A percentile compares a stretch with the other conserved stretches of the same genome.
Conservation (phyloP, 1,140 invertebrate genomes). For the Oreohelix idahoensis region DNA sequence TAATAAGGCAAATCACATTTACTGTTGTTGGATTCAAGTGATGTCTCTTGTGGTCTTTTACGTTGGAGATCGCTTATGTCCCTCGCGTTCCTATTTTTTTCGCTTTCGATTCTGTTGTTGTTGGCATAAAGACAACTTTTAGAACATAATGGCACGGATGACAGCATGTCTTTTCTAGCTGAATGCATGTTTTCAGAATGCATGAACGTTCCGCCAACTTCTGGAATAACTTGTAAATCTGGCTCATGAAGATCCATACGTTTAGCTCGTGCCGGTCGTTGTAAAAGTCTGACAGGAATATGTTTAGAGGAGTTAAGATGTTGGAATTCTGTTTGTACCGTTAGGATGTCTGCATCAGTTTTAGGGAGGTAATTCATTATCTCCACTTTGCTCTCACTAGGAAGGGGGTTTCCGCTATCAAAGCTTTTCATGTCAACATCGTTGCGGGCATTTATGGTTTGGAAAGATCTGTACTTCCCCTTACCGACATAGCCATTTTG, state of each 20-base stretch:
- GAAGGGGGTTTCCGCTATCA: neutral
- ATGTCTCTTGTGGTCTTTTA: neutral
- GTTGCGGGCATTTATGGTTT: neutral
- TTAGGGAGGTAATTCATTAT: neutral
- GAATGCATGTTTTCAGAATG: neutral
- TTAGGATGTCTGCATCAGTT: neutral
- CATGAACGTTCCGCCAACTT: neutral
- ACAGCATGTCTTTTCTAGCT: neutral
- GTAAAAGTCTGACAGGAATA: neutral
- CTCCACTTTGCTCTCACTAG: neutral
- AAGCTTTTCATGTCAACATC: neutral
- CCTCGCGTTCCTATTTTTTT: neutral
- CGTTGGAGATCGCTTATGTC: neutral
- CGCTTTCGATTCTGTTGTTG: neutral
- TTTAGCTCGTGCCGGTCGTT: neutral
- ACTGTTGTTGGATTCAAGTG: neutral
- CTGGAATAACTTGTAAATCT: neutral
- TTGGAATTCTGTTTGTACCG: neutral
- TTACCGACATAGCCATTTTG: neutral
- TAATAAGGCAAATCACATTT: neutral
- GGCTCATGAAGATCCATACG: neutral
- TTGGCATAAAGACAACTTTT: neutral
- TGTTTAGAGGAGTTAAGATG: neutral
- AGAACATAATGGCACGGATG: neutral
- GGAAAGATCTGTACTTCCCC: neutral